Conservation (phyloP, 2,113 vertebrate genomes). For the Tetraodon nigroviridis region DNA sequence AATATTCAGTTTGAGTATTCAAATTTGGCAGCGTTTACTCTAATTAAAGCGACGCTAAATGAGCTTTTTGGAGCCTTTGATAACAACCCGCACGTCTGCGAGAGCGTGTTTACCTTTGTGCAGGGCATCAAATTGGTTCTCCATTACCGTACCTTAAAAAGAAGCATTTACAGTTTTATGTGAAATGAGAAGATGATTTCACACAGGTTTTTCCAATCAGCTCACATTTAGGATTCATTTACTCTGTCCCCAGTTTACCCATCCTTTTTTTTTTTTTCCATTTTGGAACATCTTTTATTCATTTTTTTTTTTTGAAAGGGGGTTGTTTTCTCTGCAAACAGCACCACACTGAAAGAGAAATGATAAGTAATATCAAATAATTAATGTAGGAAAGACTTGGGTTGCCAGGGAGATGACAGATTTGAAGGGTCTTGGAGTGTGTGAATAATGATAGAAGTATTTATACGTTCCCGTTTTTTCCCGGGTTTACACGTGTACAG, state of each 20-base stretch:
- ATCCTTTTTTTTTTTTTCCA: slow-evolving; percentile 39
- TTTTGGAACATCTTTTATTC: slow-evolving; percentile 56
- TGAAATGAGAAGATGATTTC: slow-evolving; percentile 70
- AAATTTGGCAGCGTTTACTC: slow-evolving; percentile 66
- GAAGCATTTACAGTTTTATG: slow-evolving; percentile 63
- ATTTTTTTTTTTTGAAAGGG: slow-evolving; percentile 33
- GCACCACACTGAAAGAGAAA: slow-evolving; percentile 33
- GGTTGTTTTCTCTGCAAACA: slow-evolving; percentile 42
- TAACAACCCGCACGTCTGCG: slow-evolving; percentile 46
- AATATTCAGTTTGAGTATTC: slow-evolving; percentile 57
- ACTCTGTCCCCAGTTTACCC: slow-evolving; percentile 51
- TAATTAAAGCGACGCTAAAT: slow-evolving; percentile 69
- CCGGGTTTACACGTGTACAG: slow-evolving; percentile 42
- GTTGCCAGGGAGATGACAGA: slow-evolving; percentile 48
- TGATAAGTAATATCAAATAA: slow-evolving; percentile 60
- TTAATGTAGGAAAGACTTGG: slow-evolving; percentile 51
- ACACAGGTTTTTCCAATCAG: slow-evolving; percentile 69
- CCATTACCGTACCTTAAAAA: slow-evolving; percentile 64
- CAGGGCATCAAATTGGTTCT: slow-evolving; percentile 70
- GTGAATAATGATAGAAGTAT: slow-evolving; percentile 58
- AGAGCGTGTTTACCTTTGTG: slow-evolving; percentile 67
- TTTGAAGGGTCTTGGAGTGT: slow-evolving; percentile 60
- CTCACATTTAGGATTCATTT: slow-evolving; percentile 60
- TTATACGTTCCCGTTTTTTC: slow-evolving; percentile 52
- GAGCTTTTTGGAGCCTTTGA: slow-evolving; percentile 57